Base-by-base conservation (phyloP, 2,888 invertebrate genomes). In the Slavum lentiscoides region DNA sequence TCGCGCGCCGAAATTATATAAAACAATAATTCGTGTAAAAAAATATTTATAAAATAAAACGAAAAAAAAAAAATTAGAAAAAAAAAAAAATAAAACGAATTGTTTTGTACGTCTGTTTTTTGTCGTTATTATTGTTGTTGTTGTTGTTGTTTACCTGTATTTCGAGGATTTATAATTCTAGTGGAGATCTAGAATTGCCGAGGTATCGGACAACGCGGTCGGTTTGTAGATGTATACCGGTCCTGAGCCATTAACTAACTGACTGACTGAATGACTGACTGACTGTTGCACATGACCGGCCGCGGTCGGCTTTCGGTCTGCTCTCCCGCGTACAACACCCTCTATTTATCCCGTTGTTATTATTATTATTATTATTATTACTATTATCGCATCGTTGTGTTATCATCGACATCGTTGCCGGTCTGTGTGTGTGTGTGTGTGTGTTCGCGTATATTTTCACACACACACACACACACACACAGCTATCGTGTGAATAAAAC, bases 241-340 rank as follows among this genome's bases (percentile, higher is more conserved):
- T 80, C 80, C 72, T 80, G 80, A 72, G 80, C 80, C 80, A 80
- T 80, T 62, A 80, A 80, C 70, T 62, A 80, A 80, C 80, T 80
- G 72, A 80, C 80, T 80, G 80, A 21, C 80, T n/a, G 64, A 30
- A 30, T 30, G 30, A 30, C 30, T 30, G 70, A 80, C 80, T 13
- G 80, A 21, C 72, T n/a, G 64, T 43, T 55, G 64, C 80, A 80
- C 80, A 80, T 72, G 80, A 80, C 80, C 72, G 72, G 59, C 67
- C 58, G 72, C 30, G 4, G 80, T 72, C 72, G 72, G 72, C 72
- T 72, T 55, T 80, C 80, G 19, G 80, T 80, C 62, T 53, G 62
- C 62, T 68, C 76, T 61, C 69, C 53, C 30, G 30, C 30, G 23
- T 70, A 70, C 70, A 77, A 70, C 70, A 77, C 70, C 70, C 77